Base-by-base conservation (phyloP, 2,797 vertebrate genomes). In the Manis javanica region DNA sequence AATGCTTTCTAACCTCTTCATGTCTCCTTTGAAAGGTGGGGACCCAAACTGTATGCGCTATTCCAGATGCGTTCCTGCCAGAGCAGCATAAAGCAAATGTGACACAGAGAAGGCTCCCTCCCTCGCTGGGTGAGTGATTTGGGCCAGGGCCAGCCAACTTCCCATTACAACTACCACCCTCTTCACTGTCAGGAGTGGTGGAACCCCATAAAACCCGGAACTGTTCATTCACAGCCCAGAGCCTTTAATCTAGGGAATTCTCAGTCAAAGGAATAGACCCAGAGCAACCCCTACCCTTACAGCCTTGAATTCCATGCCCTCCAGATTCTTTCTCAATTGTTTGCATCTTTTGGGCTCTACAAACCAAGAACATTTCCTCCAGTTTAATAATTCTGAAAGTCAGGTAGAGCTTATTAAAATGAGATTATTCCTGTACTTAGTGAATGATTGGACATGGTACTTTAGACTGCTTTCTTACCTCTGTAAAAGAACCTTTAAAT, bases 61-160 rank as follows among this genome's bases (percentile, higher is more conserved):
- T 97, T 97, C 97, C 97, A 97, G 96, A 97, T 97, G 91, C 97
- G 97, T 75, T 95, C 97, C 46, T 97, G 97, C 96, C 97, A 98
- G 88, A 97, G 72, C 96, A 97, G 96, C 26, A 97, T 97, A 94
- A 98, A 98, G 83, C 97, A 97, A n/a, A 98, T 97, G 97, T 97
- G 90, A 87, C 31, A 5, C 57, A 83, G 75, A 6, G 71, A 39
- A 83, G 86, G 4, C 68, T 49, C 55, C 61, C 37, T 16, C 61
- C 74, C 87, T 83, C n/a, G 0, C 82, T 8, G 63, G 97, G 97
- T 98, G 91, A 96, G 97, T 96, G 8, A 1, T 34, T 2, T 57
- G 49, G 34, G 55, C 81, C 21, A 15, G 37, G 23, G 16, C 19
- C 5, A 5, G 46, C 68, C 61, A 8, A 18, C 42, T 34, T 57